phyloP scores from a whole-genome alignment of 2,888 invertebrate genomes.

The Ptycholaimellus sp. region DNA sequence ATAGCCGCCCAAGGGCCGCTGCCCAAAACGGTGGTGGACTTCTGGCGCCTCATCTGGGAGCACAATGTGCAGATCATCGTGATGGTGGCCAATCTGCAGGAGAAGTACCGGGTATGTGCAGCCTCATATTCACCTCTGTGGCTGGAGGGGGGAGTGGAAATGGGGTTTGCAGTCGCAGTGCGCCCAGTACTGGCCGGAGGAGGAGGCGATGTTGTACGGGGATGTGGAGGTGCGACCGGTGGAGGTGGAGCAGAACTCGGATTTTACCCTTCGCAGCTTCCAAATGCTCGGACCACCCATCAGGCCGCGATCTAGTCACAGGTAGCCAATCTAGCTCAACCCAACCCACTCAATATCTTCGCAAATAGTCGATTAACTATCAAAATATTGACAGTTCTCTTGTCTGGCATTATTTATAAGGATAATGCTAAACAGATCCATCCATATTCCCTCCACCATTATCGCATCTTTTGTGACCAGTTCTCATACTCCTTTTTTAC shows the following conservation, averaged over 20 bases:
- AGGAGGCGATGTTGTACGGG: slow-evolving; percentile 49
- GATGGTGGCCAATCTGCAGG: slow-evolving; percentile 33
- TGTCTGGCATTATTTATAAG: no score
- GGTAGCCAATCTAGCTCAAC: no score
- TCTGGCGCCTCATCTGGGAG: slow-evolving; percentile 35
- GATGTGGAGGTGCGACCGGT: slow-evolving; percentile 62
- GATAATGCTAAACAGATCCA: no score
- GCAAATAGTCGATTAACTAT: no score
- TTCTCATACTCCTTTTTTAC: no score
- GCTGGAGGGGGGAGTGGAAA: not conserved
- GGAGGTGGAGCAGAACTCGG: slow-evolving; percentile 65
- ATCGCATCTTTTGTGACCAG: no score
- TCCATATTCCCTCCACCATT: no score
- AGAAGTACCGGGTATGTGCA: slow-evolving; percentile 29
- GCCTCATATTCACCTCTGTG: not conserved
- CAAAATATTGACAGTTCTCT: no score
- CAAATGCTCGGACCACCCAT: no score
- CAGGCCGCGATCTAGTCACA: no score
- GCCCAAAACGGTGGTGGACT: slow-evolving; percentile 30
- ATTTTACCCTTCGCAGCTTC: slow-evolving; percentile 62
- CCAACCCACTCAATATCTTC: no score
- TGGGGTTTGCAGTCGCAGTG: slow-evolving; percentile 41
- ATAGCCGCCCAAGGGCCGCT: slow-evolving; percentile 34
- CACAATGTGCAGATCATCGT: slow-evolving; percentile 28
- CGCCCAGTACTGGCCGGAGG: slow-evolving; percentile 61